A percentile compares a stretch with the other conserved stretches of the same genome.
Evolutionary conservation across 1,140 invertebrate genomes (phyloP).

Genomic region (Drosophila busckii): DNA sequence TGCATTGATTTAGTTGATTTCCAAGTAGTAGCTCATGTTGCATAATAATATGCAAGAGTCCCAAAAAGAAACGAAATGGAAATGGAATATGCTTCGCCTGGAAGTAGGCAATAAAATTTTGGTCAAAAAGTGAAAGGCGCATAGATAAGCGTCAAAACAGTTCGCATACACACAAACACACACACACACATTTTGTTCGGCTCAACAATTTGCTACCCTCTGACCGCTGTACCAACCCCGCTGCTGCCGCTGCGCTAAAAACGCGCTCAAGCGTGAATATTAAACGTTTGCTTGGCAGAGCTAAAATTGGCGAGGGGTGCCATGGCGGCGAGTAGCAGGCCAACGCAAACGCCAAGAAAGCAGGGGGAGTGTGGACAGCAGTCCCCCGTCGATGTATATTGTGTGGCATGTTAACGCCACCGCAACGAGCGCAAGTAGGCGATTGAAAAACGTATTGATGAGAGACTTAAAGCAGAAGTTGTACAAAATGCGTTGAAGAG

Average conservation of each 20-base stretch:
- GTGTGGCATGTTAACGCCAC: too few species aligned
- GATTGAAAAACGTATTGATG: slow-evolving; percentile 29
- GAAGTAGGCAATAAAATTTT: slow-evolving; percentile 74
- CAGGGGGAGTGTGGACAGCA: slow-evolving; percentile 4
- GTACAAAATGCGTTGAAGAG: not conserved
- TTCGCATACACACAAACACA: too few species aligned
- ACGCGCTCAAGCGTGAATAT: slow-evolving; percentile 72
- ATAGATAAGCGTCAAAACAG: slow-evolving; percentile 74
- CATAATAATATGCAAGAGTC: slow-evolving; percentile 3
- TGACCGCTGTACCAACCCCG: not conserved
- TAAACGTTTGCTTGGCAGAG: slow-evolving; percentile 61
- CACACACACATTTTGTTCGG: slow-evolving; percentile 64
- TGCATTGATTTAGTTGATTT: slow-evolving; percentile 12
- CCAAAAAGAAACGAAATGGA: slow-evolving; percentile 19
- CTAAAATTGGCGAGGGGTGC: slow-evolving; percentile 11
- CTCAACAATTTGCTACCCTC: slow-evolving; percentile 1
- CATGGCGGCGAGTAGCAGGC: not conserved
- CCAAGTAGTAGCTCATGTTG: not conserved
- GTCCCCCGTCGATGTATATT: too few species aligned
- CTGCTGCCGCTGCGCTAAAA: slow-evolving; percentile 19
- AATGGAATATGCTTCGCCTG: slow-evolving; percentile 57
- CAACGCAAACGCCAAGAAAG: too few species aligned
- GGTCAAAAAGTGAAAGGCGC: slow-evolving; percentile 63
- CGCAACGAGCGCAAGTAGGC: slow-evolving; percentile 6
- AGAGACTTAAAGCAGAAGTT: slow-evolving; percentile 23